Evolutionary conservation across 2,113 vertebrate genomes (phyloP), one percentile per base, ranked within the genome.

Genomic region (Phalacrocorax aristotelis): DNA sequence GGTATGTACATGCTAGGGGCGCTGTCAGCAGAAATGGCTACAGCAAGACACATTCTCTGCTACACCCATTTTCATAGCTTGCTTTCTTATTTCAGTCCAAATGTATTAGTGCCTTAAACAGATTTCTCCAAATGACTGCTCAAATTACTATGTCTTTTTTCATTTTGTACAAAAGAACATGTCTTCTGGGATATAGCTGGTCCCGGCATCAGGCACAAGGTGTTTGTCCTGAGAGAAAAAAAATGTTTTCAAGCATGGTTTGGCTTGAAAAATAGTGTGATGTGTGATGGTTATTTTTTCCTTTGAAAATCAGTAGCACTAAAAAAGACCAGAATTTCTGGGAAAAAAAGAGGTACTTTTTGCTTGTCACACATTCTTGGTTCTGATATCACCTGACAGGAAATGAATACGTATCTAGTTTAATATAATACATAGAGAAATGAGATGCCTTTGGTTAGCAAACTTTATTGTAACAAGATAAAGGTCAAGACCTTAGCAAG

Each of bases 401-500:
- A 83, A 90, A 83, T 40, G 49, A 86, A 55, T 70, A 54, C 30
- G 13, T 27, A 46, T 71, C 30, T 91, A 22, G 25, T 81, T 88
- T 89, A 64, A 79, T 83, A 49, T 61, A 81, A 83, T 89, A 48
- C 22, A 4, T 5, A 32, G 14, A 71, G 61, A 82, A 93, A 79
- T 21, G 68, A 93, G 52, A 87, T 91, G 83, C 83, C 40, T 82
- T 90, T 92, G 57, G 30, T 89, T 82, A 76, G 72, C 51, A 68
- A 46, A 90, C 32, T 79, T 75, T 25, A 71, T 78, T 91, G 80
- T 76, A 77, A 76, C 68, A 81, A 90, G 72, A 77, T 60, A 70
- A 90, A 84, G 69, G 83, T 87, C 69, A 89, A 94, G 83, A 91
- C 69, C 72, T 92, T 32, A 75, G 61, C 69, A 90, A 95, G 70